These are phyloP conservation scores for Actinopyga echinites DNA, from an alignment of 53 echinoderm and acorn worm genomes.

Conservation along the genomic window DNA sequence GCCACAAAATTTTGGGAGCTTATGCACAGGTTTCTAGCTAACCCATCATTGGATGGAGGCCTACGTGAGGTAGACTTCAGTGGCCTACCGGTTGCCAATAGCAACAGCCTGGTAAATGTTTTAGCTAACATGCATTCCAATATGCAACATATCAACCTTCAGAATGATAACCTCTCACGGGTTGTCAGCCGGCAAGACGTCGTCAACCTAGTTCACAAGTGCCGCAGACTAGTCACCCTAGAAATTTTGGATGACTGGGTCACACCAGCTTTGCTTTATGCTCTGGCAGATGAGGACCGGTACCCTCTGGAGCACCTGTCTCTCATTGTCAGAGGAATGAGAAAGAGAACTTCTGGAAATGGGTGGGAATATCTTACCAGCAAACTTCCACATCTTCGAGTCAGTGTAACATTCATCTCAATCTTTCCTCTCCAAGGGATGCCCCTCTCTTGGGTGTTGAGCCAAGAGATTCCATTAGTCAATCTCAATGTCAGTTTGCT, in stretches of 20 bases:
- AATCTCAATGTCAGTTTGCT: constrained; percentile 31
- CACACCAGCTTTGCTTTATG: constrained; percentile 72
- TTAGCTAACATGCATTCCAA: constrained; percentile 83
- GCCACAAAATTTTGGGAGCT: constrained; percentile 62
- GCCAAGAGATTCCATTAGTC: constrained; percentile 34
- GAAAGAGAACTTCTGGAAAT: constrained; percentile 61
- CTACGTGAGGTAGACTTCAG: constrained; percentile 80
- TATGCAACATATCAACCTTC: constrained; percentile 81
- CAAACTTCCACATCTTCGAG: constrained; percentile 67
- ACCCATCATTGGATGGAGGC: constrained; percentile 53
- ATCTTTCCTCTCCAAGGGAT: constrained; percentile 36
- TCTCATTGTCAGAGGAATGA: constrained; percentile 77
- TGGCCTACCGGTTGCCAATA: constrained; percentile 71
- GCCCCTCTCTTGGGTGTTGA: constrained; percentile 31
- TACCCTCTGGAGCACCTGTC: constrained; percentile 71
- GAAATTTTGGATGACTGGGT: constrained; percentile 81
- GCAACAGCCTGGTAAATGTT: constrained; percentile 65
- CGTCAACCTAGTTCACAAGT: constrained; percentile 72
- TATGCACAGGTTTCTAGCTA: constrained; percentile 80
- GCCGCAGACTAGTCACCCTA: constrained; percentile 63
- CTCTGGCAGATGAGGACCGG: constrained; percentile 60
- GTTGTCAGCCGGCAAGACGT: constrained; percentile 68
- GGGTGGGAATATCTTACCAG: constrained; percentile 76
- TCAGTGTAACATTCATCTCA: constrained; percentile 68
- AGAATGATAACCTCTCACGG: constrained; percentile 82